A percentile compares a stretch with the other conserved stretches of the same genome.
Evolutionary conservation across 2,888 invertebrate genomes (phyloP).

Genomic region (Oscheius sp.): DNA sequence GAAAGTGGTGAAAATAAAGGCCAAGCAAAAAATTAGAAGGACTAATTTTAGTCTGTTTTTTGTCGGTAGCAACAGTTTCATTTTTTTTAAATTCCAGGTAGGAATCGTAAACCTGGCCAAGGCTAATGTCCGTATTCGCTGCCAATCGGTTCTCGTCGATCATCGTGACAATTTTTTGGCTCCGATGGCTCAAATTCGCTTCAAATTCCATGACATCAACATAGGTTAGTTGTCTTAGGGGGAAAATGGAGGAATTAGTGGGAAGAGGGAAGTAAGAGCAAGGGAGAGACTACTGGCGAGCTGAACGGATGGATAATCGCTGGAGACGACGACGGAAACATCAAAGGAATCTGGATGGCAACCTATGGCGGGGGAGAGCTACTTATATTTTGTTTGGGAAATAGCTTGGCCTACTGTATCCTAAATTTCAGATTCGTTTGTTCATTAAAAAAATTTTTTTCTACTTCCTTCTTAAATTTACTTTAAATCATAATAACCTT

Average conservation of each 20-base stretch:
- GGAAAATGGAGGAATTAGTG: constrained; percentile 8
- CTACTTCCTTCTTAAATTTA: no score
- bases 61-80: not conserved
- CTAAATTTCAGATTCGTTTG: no score
- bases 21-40: not conserved
- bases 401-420: no score
- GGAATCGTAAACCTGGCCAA: constrained; percentile 46
- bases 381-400: no score
- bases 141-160: constrained; percentile 47
- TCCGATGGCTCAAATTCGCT: constrained; percentile 37
- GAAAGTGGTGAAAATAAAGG: not conserved
- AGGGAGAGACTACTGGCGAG: no score
- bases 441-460: no score
- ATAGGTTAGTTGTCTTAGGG: constrained; percentile 34
- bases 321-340: not conserved
- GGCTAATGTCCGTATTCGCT: constrained; percentile 47
- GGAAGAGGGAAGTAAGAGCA: not conserved
- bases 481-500: no score
- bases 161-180: constrained; percentile 43
- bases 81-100: constrained; percentile 42
- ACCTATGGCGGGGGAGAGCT: not conserved
- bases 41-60: not conserved
- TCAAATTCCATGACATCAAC: constrained; percentile 52
- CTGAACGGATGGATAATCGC: not conserved
- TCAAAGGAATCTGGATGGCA: no score